Conservation (phyloP, 2,113 vertebrate genomes). For the Saguinus imperator region DNA sequence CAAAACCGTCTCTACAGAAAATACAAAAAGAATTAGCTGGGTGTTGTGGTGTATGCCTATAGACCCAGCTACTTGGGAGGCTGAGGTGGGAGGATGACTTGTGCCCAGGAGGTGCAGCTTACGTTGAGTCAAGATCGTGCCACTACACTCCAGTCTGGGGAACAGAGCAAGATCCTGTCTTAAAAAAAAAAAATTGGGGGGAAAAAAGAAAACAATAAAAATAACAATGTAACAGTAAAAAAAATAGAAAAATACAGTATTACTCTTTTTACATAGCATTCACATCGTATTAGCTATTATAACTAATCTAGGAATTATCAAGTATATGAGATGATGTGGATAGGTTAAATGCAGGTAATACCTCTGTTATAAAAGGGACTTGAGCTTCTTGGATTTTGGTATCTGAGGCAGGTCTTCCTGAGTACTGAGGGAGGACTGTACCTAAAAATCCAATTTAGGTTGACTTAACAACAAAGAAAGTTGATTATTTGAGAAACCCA, state of each 20-base stretch:
- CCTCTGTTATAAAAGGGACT: not conserved
- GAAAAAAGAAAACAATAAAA: not conserved
- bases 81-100: too few relatives aligned
- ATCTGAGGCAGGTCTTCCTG: not conserved
- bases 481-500: conserved; percentile 35
- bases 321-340: not conserved
- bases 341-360: not conserved
- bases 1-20: too few relatives aligned
- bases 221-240: not conserved
- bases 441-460: not conserved
- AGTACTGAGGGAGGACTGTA: not conserved
- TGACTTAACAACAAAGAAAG: not conserved
- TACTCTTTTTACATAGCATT: not conserved
- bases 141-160: too few relatives aligned
- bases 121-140: too few relatives aligned
- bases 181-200: too few relatives aligned
- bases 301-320: not conserved
- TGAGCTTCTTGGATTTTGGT: not conserved
- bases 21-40: too few relatives aligned
- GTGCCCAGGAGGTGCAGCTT: too few relatives aligned
- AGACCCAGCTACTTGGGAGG: too few relatives aligned
- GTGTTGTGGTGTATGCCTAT: too few relatives aligned
- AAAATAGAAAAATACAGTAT: not conserved
- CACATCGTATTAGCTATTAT: not conserved
- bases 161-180: too few relatives aligned